These are phyloP conservation scores for Argyresthia goedartella DNA, from an alignment of 2,888 invertebrate genomes.

Conservation along the genomic window DNA sequence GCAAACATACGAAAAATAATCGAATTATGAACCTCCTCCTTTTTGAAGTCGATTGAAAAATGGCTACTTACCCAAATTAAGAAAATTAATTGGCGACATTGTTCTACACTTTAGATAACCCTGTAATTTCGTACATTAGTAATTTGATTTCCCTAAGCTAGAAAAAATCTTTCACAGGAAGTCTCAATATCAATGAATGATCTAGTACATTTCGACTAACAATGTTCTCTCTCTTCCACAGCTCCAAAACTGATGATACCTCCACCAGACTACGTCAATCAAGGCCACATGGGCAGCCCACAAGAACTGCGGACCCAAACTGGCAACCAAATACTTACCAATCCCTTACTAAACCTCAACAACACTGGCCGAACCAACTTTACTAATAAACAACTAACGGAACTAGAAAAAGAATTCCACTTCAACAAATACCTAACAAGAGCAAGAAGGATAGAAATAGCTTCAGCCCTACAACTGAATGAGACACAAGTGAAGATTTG, in stretches of 20 bases:
- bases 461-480: slow-evolving; percentile 94
- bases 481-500: slow-evolving; percentile 98
- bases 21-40: too few species aligned
- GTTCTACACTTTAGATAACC: too few species aligned
- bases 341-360: slow-evolving; percentile 71
- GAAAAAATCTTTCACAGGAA: too few species aligned
- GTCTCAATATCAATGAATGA: too few species aligned
- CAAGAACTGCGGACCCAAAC: slow-evolving; percentile 63
- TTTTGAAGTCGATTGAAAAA: too few species aligned
- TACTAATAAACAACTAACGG: slow-evolving; percentile 99
- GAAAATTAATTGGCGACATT: too few species aligned
- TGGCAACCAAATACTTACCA: slow-evolving; percentile 55
- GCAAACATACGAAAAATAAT: too few species aligned
- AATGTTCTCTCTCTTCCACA: slow-evolving; percentile 40
- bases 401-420: slow-evolving; percentile 99
- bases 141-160: too few species aligned
- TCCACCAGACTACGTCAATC: slow-evolving; percentile 58
- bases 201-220: neutral
- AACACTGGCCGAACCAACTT: slow-evolving; percentile 98
- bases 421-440: slow-evolving; percentile 99
- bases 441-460: slow-evolving; percentile 97
- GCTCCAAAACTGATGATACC: slow-evolving; percentile 76
- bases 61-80: too few species aligned
- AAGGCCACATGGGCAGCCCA: slow-evolving; percentile 59
- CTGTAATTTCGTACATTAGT: too few species aligned